Base-by-base conservation (phyloP, 2,888 invertebrate genomes). In the Lasioglossum malachurum region DNA sequence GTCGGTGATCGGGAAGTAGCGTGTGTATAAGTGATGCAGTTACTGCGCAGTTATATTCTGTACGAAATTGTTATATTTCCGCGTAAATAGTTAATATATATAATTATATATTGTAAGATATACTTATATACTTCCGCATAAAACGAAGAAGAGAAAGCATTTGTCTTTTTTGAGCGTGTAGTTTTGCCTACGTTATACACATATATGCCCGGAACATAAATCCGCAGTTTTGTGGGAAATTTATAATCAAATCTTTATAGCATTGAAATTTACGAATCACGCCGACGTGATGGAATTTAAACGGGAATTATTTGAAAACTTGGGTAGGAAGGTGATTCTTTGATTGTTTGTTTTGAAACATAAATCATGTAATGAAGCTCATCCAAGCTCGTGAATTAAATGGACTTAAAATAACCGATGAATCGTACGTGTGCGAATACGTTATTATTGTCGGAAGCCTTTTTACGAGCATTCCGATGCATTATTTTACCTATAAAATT, bases 181-280 rank as follows among this genome's bases (percentile, higher is more conserved):
- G 41, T 67, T 82, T 78, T 79, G 57, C 74, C 73, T 41, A 75
- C 31, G 72, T 89, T 84, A 80, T 44, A 44, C 44, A 35, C 31
- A 35, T 35, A 41, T 38, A 78, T 83, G 77, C 64, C 76, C 81
- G 83, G 75, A 64, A 87, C 88, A 89, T 90, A 88, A 44, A 44
- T 90, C 88, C 73, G 72, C 64, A 74, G 75, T 86, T 85, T 60
- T 53, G 73, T 75, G 76, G 80, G 67, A 84, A 67, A 78, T 86
- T 86, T 84, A 83, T 88, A 88, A 89, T 92, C 84, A 87, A 92
- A 88, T 83, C 75, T 78, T 87, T 88, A 27, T 86, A 84, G 82
- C 69, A 16, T 81, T 74, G 76, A 77, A 88, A 57, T 60, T 77
- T 74, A n/a, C 49, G 78, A 64, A 72, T 75, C 82, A 71, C 67